phyloP scores from a whole-genome alignment of 2,888 invertebrate genomes.

The Aphrophora alni region DNA sequence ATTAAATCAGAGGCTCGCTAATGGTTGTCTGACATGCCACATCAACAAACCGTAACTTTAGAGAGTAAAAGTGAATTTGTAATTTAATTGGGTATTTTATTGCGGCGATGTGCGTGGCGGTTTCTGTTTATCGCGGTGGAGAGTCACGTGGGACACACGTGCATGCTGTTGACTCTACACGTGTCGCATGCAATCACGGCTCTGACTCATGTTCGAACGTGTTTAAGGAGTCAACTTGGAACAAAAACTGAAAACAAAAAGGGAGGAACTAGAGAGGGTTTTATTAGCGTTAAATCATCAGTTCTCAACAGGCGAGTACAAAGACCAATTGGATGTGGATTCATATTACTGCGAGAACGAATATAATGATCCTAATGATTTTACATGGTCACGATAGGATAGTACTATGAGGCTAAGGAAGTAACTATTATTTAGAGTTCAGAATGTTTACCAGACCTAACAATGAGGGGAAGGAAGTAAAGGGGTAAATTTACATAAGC shows the following conservation, averaged over 20 bases:
- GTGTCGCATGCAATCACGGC: slow-evolving; percentile 4
- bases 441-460: too few relatives aligned
- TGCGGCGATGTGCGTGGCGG: not conserved
- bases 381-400: not conserved
- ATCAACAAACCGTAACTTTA: not conserved
- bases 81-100: slow-evolving; percentile 9
- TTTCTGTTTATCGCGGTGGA: not conserved
- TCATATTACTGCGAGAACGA: not conserved
- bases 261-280: not conserved
- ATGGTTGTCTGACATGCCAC: not conserved
- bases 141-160: not conserved
- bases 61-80: slow-evolving; percentile 3
- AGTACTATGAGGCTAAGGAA: too few relatives aligned
- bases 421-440: too few relatives aligned
- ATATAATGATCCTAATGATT: not conserved
- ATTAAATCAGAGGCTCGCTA: not conserved
- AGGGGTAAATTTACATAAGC: too few relatives aligned
- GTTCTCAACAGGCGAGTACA: not conserved
- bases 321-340: not conserved
- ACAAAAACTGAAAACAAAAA: not conserved
- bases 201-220: not conserved
- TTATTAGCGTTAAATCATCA: not conserved
- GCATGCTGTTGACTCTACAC: not conserved
- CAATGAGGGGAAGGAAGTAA: too few relatives aligned
- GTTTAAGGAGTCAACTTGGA: not conserved